Conservation (phyloP, 2,888 invertebrate genomes). For the Nysson spinosus region DNA sequence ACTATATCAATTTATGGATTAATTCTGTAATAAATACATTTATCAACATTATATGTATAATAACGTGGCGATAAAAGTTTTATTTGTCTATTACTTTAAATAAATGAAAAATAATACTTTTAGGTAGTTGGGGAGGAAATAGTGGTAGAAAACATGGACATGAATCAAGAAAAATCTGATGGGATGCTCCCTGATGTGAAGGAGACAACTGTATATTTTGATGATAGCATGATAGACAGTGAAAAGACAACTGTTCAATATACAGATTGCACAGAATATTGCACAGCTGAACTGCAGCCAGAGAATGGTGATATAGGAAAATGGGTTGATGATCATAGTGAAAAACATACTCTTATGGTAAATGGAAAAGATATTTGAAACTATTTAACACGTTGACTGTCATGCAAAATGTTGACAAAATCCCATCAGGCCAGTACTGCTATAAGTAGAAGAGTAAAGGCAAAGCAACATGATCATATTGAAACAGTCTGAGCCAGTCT, state of each 20-base stretch:
- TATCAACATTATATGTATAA: neutral
- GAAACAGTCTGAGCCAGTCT: too few relatives aligned
- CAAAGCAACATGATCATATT: too few relatives aligned
- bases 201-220: constrained; percentile 20
- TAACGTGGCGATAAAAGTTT: neutral
- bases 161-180: constrained; percentile 15
- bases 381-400: too few relatives aligned
- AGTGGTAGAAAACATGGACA: constrained; percentile 37
- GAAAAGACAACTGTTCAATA: constrained; percentile 13
- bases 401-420: too few relatives aligned
- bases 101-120: constrained; percentile 8
- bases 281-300: too few relatives aligned
- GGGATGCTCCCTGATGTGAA: constrained; percentile 2
- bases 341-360: constrained; percentile 33
- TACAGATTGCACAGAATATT: constrained; percentile 13
- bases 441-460: too few relatives aligned
- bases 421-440: too few relatives aligned
- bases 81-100: neutral
- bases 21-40: constrained; percentile 2
- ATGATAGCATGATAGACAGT: constrained; percentile 8
- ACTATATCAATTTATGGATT: too few relatives aligned
- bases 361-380: neutral
- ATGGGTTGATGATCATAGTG: constrained; percentile 17
- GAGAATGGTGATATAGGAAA: constrained; percentile 14
- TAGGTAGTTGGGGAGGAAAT: constrained; percentile 47